Base-by-base conservation (phyloP, 2,888 invertebrate genomes). In the Tachina grossa region DNA sequence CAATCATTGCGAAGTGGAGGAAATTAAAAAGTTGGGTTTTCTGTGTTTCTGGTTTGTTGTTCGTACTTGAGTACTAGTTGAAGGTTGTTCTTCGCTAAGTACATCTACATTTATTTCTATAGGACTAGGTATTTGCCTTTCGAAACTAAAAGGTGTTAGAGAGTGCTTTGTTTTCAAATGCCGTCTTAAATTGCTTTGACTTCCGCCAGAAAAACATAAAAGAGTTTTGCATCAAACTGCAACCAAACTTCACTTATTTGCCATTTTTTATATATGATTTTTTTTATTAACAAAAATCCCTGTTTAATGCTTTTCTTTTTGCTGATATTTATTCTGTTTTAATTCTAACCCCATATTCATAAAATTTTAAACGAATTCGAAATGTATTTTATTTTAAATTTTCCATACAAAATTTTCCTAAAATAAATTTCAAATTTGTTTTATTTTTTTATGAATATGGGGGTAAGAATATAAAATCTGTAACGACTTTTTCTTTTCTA, bases 81-180 rank as follows among this genome's bases (percentile, higher is more conserved):
- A 45, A 6, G 47, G 22, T 39, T 49, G 10, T 9, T 31, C 49
- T 16, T 66, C 49, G 5, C 13, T 16, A 5, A 39, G 9, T 8
- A 19, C 13, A 6, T 41, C 41, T 19, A 69, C 11, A 19, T 53
- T 53, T 22, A 65, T 22, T 9, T 14, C 22, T 65, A 13, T 10
- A 11, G 19, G 1, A 22, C 19, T 9, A 5, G 14, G 45, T n/a
- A 2, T 19, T 13, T 43, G 41, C 9, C 13, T 10, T 68, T 51
- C 51, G 16, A 68, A 19, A 57, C 10, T 31, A 3, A 49, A n/a
- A n/a, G 59, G 39, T 49, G 49, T 75, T 41, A 75, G n/a, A 0
- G 74, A 14, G 39, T 75, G 63, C 43, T 63, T 63, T 4, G 8
- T 5, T 43, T 63, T 75, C n/a, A 75, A 41, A 63, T 75, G 63